Evolutionary conservation across 2,113 vertebrate species (phyloP).

Genomic region (Cebidichthys violaceus): DNA sequence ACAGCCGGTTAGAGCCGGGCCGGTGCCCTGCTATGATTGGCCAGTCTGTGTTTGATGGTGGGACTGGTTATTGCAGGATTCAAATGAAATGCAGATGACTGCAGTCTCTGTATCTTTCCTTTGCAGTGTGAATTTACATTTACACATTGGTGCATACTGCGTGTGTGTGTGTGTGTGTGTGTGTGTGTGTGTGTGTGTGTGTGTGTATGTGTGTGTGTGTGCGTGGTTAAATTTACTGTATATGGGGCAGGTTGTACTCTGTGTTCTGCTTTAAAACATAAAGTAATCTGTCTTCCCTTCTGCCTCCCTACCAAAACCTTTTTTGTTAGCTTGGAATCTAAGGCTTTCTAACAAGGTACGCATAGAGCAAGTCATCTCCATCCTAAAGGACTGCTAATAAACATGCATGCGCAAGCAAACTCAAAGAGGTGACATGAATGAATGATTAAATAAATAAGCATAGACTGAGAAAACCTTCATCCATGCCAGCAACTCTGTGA

Average conservation of each 20-base stretch:
- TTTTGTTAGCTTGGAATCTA: background rate
- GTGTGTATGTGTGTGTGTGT: background rate
- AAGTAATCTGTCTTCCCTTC: slow-evolving; percentile 16
- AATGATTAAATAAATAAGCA: background rate
- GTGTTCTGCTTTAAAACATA: slow-evolving; percentile 31
- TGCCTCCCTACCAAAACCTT: background rate
- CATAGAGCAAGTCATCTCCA: background rate
- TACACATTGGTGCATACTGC: background rate
- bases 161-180: slow-evolving; percentile 1
- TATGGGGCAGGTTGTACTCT: slow-evolving; percentile 35
- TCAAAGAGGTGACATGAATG: background rate
- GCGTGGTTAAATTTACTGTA: slow-evolving; percentile 22
- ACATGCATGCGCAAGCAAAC: background rate
- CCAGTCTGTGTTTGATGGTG: background rate
- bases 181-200: background rate
- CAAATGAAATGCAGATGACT: background rate
- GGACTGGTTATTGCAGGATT: slow-evolving; percentile 10
- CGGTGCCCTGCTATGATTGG: background rate
- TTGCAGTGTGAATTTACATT: slow-evolving; percentile 9
- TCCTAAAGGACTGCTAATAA: background rate
- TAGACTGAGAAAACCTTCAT: background rate
- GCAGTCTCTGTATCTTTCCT: background rate
- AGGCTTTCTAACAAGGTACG: background rate
- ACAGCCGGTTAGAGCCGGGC: no score
- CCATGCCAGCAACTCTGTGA: background rate